Conservation (phyloP, 2,888 invertebrate species). For the Chymomyza fuscimana region DNA sequence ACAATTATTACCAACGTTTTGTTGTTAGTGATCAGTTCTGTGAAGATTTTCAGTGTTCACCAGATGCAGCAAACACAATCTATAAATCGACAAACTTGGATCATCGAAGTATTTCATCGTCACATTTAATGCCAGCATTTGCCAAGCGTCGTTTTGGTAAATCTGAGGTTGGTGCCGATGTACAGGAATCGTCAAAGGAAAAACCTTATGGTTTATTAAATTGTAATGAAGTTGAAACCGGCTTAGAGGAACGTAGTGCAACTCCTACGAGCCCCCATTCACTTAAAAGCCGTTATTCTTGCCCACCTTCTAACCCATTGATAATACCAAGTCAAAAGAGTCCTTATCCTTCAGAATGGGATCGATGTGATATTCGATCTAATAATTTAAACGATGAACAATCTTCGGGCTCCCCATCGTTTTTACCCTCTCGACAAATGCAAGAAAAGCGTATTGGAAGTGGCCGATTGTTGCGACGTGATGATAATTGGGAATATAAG, state of each 20-base stretch:
- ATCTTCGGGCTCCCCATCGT: slow-evolving; percentile 44
- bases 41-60: not conserved
- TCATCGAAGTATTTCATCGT: slow-evolving; percentile 78
- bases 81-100: slow-evolving; percentile 69
- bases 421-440: slow-evolving; percentile 36
- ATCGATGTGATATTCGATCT: slow-evolving; percentile 35
- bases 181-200: slow-evolving; percentile 40
- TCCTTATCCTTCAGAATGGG: slow-evolving; percentile 31
- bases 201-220: slow-evolving; percentile 19
- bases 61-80: slow-evolving; percentile 9
- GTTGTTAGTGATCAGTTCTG: slow-evolving; percentile 38
- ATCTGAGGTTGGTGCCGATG: slow-evolving; percentile 18
- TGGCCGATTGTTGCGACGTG: slow-evolving; percentile 86
- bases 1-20: slow-evolving; percentile 62
- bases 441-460: slow-evolving; percentile 88
- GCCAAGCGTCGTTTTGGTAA: slow-evolving; percentile 73
- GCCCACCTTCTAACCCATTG: not conserved
- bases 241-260: not conserved
- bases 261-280: slow-evolving; percentile 1
- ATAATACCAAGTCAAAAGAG: not conserved
- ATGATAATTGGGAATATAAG: slow-evolving; percentile 81
- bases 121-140: slow-evolving; percentile 79
- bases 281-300: slow-evolving; percentile 6
- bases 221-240: slow-evolving; percentile 21
- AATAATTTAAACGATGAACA: slow-evolving; percentile 34